A percentile compares a stretch with the other conserved stretches of the same genome.
Evolutionary conservation across 2,113 vertebrate genomes (phyloP).

Genomic region (Anser cygnoides): DNA sequence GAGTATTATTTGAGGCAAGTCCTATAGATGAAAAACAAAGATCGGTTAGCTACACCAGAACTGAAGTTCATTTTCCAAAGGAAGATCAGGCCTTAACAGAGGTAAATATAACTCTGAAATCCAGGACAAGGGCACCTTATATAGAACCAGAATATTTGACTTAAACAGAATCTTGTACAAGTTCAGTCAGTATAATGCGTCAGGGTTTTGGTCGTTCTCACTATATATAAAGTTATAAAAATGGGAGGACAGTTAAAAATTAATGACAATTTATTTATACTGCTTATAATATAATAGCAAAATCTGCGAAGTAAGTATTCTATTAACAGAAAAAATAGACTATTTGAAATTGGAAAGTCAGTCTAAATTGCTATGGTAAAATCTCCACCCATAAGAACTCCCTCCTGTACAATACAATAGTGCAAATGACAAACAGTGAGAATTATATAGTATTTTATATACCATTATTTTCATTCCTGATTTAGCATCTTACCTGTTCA

Average conservation of each 20-base stretch:
- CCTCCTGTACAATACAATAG: background rate
- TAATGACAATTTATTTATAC: background rate
- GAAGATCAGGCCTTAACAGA: slow-evolving; percentile 57
- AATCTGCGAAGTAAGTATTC: background rate
- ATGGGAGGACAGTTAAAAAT: background rate
- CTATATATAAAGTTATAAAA: background rate
- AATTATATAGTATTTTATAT: background rate
- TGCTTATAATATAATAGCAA: background rate
- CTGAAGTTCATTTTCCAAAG: slow-evolving; percentile 35
- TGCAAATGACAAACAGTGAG: background rate
- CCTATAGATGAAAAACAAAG: background rate
- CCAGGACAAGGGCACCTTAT: slow-evolving; percentile 34
- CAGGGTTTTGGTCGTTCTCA: background rate
- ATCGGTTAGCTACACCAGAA: slow-evolving; percentile 8
- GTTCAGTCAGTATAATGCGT: background rate
- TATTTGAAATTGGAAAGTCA: background rate
- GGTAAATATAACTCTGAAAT: slow-evolving; percentile 69
- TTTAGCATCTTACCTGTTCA: slow-evolving; percentile 84
- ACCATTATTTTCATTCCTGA: background rate
- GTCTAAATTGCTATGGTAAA: background rate
- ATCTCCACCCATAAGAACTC: background rate
- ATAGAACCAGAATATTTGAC: background rate
- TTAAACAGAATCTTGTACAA: background rate
- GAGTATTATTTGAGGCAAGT: background rate
- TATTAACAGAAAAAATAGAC: background rate